Base-by-base conservation (phyloP, 1,140 invertebrate species). In the Psix sp. region DNA sequence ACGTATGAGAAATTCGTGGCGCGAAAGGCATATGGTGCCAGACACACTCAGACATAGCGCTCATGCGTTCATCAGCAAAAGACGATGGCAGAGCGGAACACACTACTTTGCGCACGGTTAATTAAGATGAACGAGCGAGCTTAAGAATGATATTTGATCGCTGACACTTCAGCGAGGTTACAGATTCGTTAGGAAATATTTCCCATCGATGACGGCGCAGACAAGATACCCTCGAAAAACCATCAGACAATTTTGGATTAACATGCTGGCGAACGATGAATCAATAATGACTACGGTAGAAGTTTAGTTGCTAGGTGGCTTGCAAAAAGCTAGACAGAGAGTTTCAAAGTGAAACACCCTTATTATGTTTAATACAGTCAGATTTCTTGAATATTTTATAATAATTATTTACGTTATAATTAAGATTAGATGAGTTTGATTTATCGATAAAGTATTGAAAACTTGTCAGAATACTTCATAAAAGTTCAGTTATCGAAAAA, bases 31-130 rank as follows among this genome's bases (percentile, higher is more conserved):
- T 20, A 46, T 24, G 56, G 40, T 45, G 43, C 51, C 51, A 67
- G 72, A 67, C 72, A 62, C 49, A 68, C 72, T 68, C 65, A 74
- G 65, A 70, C 72, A 36, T 16, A 11, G 46, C 63, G 72, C 65
- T 74, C 59, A 62, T 74, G 65, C 72, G 63, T 68, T 74, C 72
- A 60, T 65, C 59, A 63, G 31, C 39, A 39, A 68, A 74, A 74
- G 72, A 74, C 65, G 71, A 66, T 24, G 45, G 38, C 43, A 40
- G 26, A 35, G n/a, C 46, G 59, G 59, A 67, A 66, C 36, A 43
- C 48, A 62, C 49, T 60, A 56, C 62, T 63, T 68, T 74, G 43
- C 57, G 38, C 57, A 17, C 60, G 39, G 59, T 68, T 74, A 65
- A 74, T 68, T 74, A 68, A 68, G 72, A 68, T 65, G 62, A 67